Evolutionary conservation across 1,140 invertebrate genomes (phyloP).

Genomic region (Pseudomyrmex dendroicus): DNA sequence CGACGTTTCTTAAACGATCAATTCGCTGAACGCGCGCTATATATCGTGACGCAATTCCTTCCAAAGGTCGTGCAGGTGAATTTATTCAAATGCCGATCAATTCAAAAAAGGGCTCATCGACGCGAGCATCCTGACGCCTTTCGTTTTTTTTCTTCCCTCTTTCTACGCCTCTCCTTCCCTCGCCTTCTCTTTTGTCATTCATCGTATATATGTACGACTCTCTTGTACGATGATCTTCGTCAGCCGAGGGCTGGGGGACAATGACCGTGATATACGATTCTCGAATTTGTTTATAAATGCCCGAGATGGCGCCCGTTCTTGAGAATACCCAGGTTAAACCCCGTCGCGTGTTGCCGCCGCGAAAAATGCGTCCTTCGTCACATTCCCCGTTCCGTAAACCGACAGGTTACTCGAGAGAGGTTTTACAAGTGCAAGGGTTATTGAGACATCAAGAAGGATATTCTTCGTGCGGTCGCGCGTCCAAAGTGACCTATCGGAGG

Average conservation of each 20-base stretch:
- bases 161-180: slow-evolving; percentile 38
- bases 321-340: slow-evolving; percentile 49
- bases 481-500: neutral
- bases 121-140: slow-evolving; percentile 39
- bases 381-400: slow-evolving; percentile 50
- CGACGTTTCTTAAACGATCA: slow-evolving; percentile 36
- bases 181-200: slow-evolving; percentile 66
- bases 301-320: slow-evolving; percentile 61
- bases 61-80: slow-evolving; percentile 72
- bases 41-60: slow-evolving; percentile 42
- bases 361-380: slow-evolving; percentile 36
- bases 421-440: slow-evolving; percentile 53
- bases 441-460: slow-evolving; percentile 39
- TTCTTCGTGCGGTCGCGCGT: neutral
- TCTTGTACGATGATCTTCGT: slow-evolving; percentile 59
- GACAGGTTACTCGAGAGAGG: slow-evolving; percentile 53
- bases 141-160: slow-evolving; percentile 33
- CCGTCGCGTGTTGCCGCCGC: slow-evolving; percentile 28
- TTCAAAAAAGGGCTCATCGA: slow-evolving; percentile 72
- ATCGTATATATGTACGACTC: slow-evolving; percentile 47
- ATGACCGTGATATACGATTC: slow-evolving; percentile 78
- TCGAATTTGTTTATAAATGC: slow-evolving; percentile 79
- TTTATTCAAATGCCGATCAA: slow-evolving; percentile 78
- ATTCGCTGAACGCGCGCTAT: slow-evolving; percentile 27
- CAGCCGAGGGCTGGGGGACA: slow-evolving; percentile 65